Percentiles rank a stretch among this genome's conserved stretches.
Evolutionary conservation across 2,797 vertebrate genomes (phyloP).

Genomic region (Bradypus variegatus): DNA sequence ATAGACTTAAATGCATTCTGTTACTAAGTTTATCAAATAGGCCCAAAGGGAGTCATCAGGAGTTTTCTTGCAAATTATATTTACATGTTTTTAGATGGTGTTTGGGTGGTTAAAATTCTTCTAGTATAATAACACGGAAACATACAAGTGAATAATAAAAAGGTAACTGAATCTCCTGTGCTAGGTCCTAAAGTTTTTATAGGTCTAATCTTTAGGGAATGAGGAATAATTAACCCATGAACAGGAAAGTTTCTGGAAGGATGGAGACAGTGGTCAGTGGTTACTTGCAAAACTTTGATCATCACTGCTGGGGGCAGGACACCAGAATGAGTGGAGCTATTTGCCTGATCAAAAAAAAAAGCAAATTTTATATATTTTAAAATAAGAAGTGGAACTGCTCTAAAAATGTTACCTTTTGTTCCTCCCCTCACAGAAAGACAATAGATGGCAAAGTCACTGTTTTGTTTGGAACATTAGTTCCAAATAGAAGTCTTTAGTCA

Average conservation of each 20-base stretch:
- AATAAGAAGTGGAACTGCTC: conserved; percentile 32
- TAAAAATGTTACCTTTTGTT: conserved; percentile 33
- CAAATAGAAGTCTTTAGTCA: neutral
- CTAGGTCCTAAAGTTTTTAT: conserved; percentile 35
- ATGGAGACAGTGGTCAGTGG: neutral
- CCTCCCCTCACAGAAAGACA: conserved; percentile 15
- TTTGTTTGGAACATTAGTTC: conserved; percentile 26
- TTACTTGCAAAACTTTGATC: conserved; percentile 25
- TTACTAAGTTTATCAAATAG: conserved; percentile 42
- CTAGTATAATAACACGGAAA: conserved; percentile 38
- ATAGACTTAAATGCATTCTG: conserved; percentile 40
- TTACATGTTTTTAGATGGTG: conserved; percentile 46
- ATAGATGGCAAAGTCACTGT: neutral
- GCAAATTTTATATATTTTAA: conserved; percentile 33
- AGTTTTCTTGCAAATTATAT: conserved; percentile 49
- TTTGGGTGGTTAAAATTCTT: conserved; percentile 47
- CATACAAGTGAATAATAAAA: conserved; percentile 43
- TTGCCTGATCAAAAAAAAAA: conserved; percentile 37
- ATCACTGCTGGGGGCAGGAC: conserved; percentile 13
- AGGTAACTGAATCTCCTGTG: conserved; percentile 16
- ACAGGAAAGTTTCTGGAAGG: conserved; percentile 20
- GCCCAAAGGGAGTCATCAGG: conserved; percentile 41
- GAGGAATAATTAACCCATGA: neutral
- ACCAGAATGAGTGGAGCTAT: neutral
- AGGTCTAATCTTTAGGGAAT: conserved; percentile 8